Conservation (phyloP, 2,113 vertebrate genomes). For the Hippocampus zosterae region DNA sequence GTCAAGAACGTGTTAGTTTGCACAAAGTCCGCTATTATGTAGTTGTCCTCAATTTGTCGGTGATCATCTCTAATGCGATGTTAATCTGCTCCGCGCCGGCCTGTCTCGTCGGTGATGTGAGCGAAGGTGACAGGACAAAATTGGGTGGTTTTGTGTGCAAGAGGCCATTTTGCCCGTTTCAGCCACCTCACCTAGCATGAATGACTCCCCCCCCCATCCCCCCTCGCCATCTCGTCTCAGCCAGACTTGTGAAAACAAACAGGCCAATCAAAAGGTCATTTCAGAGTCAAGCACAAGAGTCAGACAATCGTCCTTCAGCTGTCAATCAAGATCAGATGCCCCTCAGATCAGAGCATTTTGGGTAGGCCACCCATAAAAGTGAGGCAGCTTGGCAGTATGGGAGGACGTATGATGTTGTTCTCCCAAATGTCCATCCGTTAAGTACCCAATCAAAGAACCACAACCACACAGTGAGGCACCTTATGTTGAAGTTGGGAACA, state of each 20-base stretch:
- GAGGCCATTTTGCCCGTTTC: slow-evolving; percentile 6
- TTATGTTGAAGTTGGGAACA: background rate
- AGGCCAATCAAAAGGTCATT: slow-evolving; percentile 59
- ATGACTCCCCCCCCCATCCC: slow-evolving; percentile 13
- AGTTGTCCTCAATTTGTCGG: slow-evolving; percentile 6
- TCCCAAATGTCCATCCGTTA: background rate
- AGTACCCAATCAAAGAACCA: background rate
- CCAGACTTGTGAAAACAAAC: slow-evolving; percentile 68
- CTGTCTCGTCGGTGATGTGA: slow-evolving; percentile 8
- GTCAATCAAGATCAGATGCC: slow-evolving; percentile 53
- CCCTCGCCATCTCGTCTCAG: slow-evolving; percentile 31
- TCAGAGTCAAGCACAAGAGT: slow-evolving; percentile 45
- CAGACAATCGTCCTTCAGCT: slow-evolving; percentile 46
- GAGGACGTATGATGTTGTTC: background rate
- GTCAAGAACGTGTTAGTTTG: background rate
- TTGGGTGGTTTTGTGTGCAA: background rate
- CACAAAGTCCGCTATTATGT: background rate
- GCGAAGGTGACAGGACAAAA: slow-evolving; percentile 13
- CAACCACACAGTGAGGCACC: background rate
- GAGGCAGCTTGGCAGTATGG: slow-evolving; percentile 5
- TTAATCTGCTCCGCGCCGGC: slow-evolving; percentile 8
- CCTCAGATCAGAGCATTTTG: slow-evolving; percentile 1
- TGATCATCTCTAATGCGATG: background rate
- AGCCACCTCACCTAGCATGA: slow-evolving; percentile 17
- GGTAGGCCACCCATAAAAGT: slow-evolving; percentile 37